Evolutionary conservation across 2,888 invertebrate species (phyloP).

Genomic region (Brenthis ino): DNA sequence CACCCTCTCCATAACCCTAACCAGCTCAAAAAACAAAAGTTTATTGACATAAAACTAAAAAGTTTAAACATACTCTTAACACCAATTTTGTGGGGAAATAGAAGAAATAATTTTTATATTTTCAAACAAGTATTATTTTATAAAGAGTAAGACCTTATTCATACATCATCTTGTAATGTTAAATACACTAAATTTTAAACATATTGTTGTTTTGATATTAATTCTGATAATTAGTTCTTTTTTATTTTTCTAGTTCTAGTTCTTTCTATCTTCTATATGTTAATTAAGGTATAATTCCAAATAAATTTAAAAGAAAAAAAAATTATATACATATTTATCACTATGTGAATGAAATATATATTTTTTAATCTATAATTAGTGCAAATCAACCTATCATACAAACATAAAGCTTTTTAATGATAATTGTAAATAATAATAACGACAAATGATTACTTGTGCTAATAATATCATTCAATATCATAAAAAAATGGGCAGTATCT

Average conservation of each 20-base stretch:
- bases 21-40: conserved; percentile 42
- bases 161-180: no score
- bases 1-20: conserved; percentile 66
- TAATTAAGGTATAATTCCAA: conserved; percentile 7
- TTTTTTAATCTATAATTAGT: conserved; percentile 5
- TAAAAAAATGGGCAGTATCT: neutral
- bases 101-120: no score
- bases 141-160: no score
- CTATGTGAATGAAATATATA: conserved; percentile 5
- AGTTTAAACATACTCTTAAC: no score
- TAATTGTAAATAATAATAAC: conserved; percentile 3
- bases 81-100: no score
- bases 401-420: conserved; percentile 6
- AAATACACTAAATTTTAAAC: conserved; percentile 6
- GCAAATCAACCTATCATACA: conserved; percentile 10
- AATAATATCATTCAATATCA: conserved; percentile 6
- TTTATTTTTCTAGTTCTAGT: conserved; percentile 3
- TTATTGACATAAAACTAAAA: neutral
- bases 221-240: neutral
- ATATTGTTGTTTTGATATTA: neutral
- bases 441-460: conserved; percentile 10
- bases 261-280: conserved; percentile 9
- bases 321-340: neutral
- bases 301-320: neutral
- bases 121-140: no score